Conservation (phyloP, 2,888 invertebrate species). For the Dryomyza anilis region DNA sequence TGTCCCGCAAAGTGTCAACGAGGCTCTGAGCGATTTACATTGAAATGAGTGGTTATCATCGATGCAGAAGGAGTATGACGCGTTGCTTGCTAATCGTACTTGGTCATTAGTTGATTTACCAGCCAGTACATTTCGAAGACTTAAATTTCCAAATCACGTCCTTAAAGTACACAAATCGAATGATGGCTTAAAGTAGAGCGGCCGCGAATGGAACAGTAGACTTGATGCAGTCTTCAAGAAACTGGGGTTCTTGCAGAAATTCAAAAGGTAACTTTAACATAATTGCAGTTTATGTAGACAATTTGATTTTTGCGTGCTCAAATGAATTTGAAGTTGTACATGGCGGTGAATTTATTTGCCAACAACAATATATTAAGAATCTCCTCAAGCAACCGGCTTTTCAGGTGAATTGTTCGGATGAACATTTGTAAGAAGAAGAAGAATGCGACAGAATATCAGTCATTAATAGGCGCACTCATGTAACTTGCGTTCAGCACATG, state of each 20-base stretch:
- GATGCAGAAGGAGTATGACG: too few species aligned
- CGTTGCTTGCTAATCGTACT: too few species aligned
- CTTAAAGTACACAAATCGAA: too few species aligned
- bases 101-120: constrained; percentile 24
- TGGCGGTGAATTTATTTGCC: constrained; percentile 31
- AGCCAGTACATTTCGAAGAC: too few species aligned
- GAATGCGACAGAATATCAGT: constrained; percentile 22
- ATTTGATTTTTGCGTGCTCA: constrained; percentile 34
- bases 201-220: constrained; percentile 38
- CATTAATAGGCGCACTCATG: constrained; percentile 24
- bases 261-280: constrained; percentile 19
- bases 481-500: constrained; percentile 27
- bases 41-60: too few species aligned
- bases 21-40: too few species aligned
- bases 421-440: background rate
- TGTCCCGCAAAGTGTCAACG: too few species aligned
- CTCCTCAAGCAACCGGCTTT: constrained; percentile 34
- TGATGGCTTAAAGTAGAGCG: constrained; percentile 40
- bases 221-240: constrained; percentile 28
- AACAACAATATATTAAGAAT: constrained; percentile 31
- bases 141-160: too few species aligned
- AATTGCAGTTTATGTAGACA: constrained; percentile 32
- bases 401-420: constrained; percentile 28
- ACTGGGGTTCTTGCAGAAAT: constrained; percentile 31
- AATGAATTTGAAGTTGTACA: constrained; percentile 27